Evolutionary conservation across 2,113 vertebrate species (phyloP), one percentile per base, ranked within the genome.

Genomic region (Brachypteracias leptosomus): DNA sequence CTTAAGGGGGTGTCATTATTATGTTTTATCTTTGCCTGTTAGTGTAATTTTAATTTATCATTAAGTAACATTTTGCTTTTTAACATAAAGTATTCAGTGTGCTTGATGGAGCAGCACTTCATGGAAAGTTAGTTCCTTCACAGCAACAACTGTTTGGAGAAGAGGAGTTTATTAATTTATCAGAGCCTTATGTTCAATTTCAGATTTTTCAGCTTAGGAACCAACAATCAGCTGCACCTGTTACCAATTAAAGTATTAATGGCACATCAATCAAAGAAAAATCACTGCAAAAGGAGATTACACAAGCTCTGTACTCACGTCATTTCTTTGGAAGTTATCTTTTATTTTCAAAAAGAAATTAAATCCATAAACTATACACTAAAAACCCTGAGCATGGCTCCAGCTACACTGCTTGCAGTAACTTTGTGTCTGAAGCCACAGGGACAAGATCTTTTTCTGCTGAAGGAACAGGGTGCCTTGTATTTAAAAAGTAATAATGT

Each of bases 161-260:
- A 98, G 97, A 98, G 95, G 97, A 98, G 97, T 98, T 98, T 98
- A 98, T 98, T 99, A 98, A 98, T 98, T 98, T 98, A 98, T 98
- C 98, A 98, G 97, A 98, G 97, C 98, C 98, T 98, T 98, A 98
- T 98, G 98, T 98, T 98, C 98, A 98, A 97, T 98, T 98, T 98
- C 97, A 98, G 96, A 98, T 96, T 98, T 98, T 97, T 98, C 97
- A 96, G 98, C 68, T 71, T 98, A 98, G 97, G 96, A 98, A 98
- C 97, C 96, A 98, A 98, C 97, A 98, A 98, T 98, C 98, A 98
- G 91, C 97, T 97, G 97, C 98, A 98, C 98, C 98, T 98, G 98
- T 98, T 98, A 98, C 98, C 98, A 98, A 98, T 98, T 98, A 98
- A 98, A 98, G 98, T 97, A 98, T 97, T 97, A 98, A 98, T 98